Base-by-base conservation (phyloP, 2,888 invertebrate species). In the Habroteleia sp. region DNA sequence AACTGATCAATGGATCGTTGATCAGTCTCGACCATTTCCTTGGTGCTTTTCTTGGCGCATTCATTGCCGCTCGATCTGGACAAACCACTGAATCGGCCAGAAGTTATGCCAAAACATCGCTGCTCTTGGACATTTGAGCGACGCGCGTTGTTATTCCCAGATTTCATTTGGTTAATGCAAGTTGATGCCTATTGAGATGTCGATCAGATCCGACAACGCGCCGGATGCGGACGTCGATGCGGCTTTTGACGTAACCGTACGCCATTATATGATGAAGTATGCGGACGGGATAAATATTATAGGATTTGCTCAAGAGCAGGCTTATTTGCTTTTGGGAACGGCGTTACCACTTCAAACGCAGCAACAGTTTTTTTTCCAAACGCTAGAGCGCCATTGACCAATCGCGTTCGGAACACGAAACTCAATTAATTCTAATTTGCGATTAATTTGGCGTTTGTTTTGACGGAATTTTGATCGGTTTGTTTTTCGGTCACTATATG, bases 111-210 rank as follows among this genome's bases (percentile, higher is more conserved):
- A 56, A 29, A n/a, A n/a, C 39, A 41, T 54, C 3, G n/a, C 13
- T 7, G 16, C 3, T n/a, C 25, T 31, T 10, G 60, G 46, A 37
- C 60, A 25, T 60, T 46, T 60, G 60, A 60, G 37, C 60, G 60
- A 60, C 31, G 33, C 39, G 14, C 33, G 39, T 14, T 63, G 25
- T 41, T 63, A n/a, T n/a, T n/a, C n/a, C 41, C 10, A 25, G 8
- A 29, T 63, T 63, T 63, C 62, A 63, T 63, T 63, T 50, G 31
- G 62, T 16, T 62, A 63, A 63, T 63, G 62, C 48, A 50, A 31
- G 31, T 31, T 39, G 50, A 50, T 63, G 41, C 41, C 41, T 17
- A 63, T 48, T 50, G 50, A 63, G 50, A 63, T 20, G 62, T 50
- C 62, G 50, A 63, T 63, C 62, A 63, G 41, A 50, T 0, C 39